phyloP scores from a whole-genome alignment of 2,888 invertebrate genomes.

The Megastigmus dorsalis region DNA sequence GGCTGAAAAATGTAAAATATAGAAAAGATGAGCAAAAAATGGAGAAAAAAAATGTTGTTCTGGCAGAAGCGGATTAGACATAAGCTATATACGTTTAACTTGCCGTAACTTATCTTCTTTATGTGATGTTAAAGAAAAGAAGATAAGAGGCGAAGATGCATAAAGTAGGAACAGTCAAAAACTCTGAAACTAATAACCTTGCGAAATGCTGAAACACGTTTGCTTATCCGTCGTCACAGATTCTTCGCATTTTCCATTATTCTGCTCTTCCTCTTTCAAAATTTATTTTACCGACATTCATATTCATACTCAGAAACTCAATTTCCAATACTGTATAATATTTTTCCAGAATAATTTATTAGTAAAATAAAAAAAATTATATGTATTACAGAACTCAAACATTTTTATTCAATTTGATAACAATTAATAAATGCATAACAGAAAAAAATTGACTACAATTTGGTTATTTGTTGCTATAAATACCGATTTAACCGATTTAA shows the following conservation, averaged over 20 bases:
- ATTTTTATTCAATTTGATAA: too few relatives aligned
- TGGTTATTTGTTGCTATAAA: too few relatives aligned
- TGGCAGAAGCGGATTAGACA: slow-evolving; percentile 27
- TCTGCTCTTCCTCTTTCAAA: slow-evolving; percentile 49
- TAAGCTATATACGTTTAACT: slow-evolving; percentile 3
- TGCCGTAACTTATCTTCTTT: slow-evolving; percentile 52
- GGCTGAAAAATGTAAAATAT: too few relatives aligned
- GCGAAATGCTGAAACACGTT: slow-evolving; percentile 68
- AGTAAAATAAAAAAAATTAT: too few relatives aligned
- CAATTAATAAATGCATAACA: too few relatives aligned
- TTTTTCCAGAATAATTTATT: too few relatives aligned
- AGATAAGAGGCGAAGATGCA: slow-evolving; percentile 50
- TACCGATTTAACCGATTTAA: too few relatives aligned
- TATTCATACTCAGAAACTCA: slow-evolving; percentile 37
- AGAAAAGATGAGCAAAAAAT: too few relatives aligned
- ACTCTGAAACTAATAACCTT: slow-evolving; percentile 58
- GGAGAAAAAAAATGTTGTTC: too few relatives aligned
- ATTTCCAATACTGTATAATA: too few relatives aligned
- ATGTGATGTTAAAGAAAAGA: slow-evolving; percentile 39
- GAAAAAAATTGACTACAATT: too few relatives aligned
- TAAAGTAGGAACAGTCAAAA: slow-evolving; percentile 43
- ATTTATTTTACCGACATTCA: slow-evolving; percentile 37
- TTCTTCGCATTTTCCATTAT: slow-evolving; percentile 59
- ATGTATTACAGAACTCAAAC: too few relatives aligned
- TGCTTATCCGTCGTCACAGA: slow-evolving; percentile 70